Evolutionary conservation across 2,888 invertebrate genomes (phyloP), one percentile per base, ranked within the genome.

Genomic region (Operophtera brumata): DNA sequence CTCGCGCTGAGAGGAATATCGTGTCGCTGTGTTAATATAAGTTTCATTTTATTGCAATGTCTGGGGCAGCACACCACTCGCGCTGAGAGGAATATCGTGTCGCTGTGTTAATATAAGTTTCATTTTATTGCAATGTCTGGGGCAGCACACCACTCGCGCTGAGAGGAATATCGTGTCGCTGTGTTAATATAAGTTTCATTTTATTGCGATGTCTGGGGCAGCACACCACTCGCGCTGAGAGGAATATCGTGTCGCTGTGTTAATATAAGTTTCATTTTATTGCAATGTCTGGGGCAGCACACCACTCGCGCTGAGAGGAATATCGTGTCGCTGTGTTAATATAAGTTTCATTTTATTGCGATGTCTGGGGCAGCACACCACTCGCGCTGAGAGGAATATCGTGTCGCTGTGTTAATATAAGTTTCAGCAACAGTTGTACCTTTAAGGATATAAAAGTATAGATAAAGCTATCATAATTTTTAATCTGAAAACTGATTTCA

Each of bases 291-390:
- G 40, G 39, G 26, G 28, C 36, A 35, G 32, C 20, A 39, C n/a
- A n/a, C 20, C 20, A 10, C 6, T 25, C 4, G 2, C 43, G 9
- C 34, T 46, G 43, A 54, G 36, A 42, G 50, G 28, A 25, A 47
- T 58, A 34, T 44, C n/a, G 44, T 54, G 47, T 54, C 48, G 32
- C 44, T n/a, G n/a, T n/a, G n/a, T n/a, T n/a, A n/a, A n/a, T n/a
- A n/a, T 42, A 47, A 26, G 6, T 26, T 26, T 32, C 14, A 34
- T 39, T 39, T 51, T 51, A 51, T 45, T 51, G 45, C 28, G 2
- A n/a, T 39, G 26, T 50, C 51, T 45, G 40, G 39, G 26, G 28
- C 36, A 35, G 32, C 20, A 39, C n/a, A n/a, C 20, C 20, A 10
- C 6, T 25, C 4, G 2, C 43, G 9, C 34, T 46, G 43, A 54